Evolutionary conservation across 1,140 invertebrate species (phyloP).

Genomic region (Chrysomallon squamiferum): DNA sequence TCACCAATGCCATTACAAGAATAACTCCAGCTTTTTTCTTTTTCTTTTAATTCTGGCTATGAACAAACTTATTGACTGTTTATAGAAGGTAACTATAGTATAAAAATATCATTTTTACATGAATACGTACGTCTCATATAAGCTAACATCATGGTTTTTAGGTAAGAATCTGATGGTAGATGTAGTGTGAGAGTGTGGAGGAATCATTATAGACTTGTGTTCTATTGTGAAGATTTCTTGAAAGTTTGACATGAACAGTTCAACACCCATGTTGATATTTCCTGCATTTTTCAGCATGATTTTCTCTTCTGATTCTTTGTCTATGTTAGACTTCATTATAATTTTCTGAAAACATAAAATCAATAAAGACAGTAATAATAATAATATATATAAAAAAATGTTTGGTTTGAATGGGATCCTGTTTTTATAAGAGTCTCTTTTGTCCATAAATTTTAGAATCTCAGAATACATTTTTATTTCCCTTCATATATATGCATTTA

Average conservation of each 20-base stretch:
- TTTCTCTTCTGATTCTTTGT: slow-evolving; percentile 14
- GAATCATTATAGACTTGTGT: slow-evolving; percentile 22
- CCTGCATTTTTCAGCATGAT: slow-evolving; percentile 34
- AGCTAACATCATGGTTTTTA: background rate
- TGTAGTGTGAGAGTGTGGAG: slow-evolving; percentile 11
- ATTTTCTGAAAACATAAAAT: slow-evolving; percentile 6
- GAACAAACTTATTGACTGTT: too few relatives aligned
- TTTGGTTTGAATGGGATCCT: background rate
- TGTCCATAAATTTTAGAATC: background rate
- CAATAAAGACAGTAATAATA: background rate
- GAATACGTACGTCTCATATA: slow-evolving; percentile 32
- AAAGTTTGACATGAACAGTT: slow-evolving; percentile 17
- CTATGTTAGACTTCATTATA: slow-evolving; percentile 12
- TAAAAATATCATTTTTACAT: too few relatives aligned
- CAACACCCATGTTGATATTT: slow-evolving; percentile 32
- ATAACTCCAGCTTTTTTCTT: too few relatives aligned
- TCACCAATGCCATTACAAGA: too few relatives aligned
- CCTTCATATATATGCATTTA: background rate
- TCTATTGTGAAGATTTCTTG: slow-evolving; percentile 23
- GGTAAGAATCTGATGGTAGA: slow-evolving; percentile 25
- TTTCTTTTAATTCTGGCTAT: too few relatives aligned
- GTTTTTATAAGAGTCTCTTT: background rate
- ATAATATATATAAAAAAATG: background rate
- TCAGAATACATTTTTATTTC: background rate
- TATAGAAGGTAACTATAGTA: too few relatives aligned